Conservation (phyloP, 2,113 vertebrate species). For the Protobothrops mucrosquamatus region DNA sequence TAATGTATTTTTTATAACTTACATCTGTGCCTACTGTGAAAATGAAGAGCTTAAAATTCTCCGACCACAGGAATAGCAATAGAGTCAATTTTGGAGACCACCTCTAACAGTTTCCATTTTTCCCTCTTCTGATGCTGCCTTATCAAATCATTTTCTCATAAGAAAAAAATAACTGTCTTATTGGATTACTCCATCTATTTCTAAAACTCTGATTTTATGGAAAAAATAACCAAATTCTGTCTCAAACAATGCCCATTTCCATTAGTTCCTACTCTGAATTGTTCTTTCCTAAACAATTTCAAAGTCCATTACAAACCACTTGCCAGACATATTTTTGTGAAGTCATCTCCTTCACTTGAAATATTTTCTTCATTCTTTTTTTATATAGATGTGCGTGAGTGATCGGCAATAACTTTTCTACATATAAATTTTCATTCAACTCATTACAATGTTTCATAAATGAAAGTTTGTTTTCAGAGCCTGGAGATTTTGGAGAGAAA, state of each 20-base stretch:
- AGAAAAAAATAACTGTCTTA: background rate
- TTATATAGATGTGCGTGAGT: background rate
- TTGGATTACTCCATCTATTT: background rate
- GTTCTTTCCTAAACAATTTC: background rate
- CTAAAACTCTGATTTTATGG: background rate
- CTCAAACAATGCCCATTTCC: background rate
- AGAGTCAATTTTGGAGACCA: background rate
- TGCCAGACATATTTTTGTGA: background rate
- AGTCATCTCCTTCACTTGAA: background rate
- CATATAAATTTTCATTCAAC: background rate
- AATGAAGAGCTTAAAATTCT: background rate
- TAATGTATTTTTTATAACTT: background rate
- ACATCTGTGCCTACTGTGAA: background rate
- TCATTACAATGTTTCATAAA: constrained; percentile 3
- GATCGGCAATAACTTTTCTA: rapidly evolving
- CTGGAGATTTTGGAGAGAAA: background rate
- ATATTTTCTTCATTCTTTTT: rapidly evolving
- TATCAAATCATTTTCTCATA: background rate
- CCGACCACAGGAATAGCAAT: background rate
- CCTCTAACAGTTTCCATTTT: background rate
- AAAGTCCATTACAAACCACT: background rate
- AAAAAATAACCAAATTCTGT: background rate
- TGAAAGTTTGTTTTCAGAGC: constrained; percentile 11
- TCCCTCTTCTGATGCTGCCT: background rate
- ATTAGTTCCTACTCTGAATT: background rate